These are phyloP conservation scores for Drosophila paramelanica DNA, from an alignment of 2,888 invertebrate species.

Conservation along the genomic window DNA sequence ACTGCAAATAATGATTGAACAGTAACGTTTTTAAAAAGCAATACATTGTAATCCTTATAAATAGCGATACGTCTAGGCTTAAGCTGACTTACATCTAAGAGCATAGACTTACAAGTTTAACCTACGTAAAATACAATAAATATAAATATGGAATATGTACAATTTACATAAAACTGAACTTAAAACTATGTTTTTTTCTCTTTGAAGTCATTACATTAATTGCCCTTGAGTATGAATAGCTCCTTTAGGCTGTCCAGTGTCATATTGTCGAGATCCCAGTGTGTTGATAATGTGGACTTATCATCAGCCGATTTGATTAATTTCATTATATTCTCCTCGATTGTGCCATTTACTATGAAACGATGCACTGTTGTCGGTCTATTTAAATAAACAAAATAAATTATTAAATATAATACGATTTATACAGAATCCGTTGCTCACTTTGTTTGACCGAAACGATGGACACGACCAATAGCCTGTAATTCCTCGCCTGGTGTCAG, in stretches of 20 bases:
- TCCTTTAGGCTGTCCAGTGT: slow-evolving; percentile 67
- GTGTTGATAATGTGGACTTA: slow-evolving; percentile 70
- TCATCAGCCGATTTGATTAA: slow-evolving; percentile 81
- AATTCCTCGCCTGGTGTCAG: slow-evolving; percentile 90
- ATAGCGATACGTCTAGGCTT: slow-evolving; percentile 18
- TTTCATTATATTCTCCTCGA: slow-evolving; percentile 88
- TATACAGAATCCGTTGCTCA: slow-evolving; percentile 66
- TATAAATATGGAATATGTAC: background rate
- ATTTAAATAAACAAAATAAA: background rate
- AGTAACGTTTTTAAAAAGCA: slow-evolving; percentile 44
- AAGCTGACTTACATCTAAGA: slow-evolving; percentile 11
- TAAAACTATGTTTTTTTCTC: background rate
- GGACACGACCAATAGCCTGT: slow-evolving; percentile 92
- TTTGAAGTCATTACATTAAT: background rate
- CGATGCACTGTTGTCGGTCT: slow-evolving; percentile 89
- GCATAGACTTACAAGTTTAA: background rate
- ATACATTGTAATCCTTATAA: slow-evolving; percentile 40
- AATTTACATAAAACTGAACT: background rate
- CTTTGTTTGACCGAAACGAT: slow-evolving; percentile 92
- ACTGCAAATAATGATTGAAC: slow-evolving; percentile 5
- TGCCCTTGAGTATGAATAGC: slow-evolving; percentile 63
- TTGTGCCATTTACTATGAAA: slow-evolving; percentile 89
- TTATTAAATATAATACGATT: background rate
- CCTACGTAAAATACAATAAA: background rate
- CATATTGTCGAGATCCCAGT: slow-evolving; percentile 81